A percentile compares a stretch with the other conserved stretches of the same genome.
Conservation (phyloP, 2,113 vertebrate genomes). For the Lampris incognitus region DNA sequence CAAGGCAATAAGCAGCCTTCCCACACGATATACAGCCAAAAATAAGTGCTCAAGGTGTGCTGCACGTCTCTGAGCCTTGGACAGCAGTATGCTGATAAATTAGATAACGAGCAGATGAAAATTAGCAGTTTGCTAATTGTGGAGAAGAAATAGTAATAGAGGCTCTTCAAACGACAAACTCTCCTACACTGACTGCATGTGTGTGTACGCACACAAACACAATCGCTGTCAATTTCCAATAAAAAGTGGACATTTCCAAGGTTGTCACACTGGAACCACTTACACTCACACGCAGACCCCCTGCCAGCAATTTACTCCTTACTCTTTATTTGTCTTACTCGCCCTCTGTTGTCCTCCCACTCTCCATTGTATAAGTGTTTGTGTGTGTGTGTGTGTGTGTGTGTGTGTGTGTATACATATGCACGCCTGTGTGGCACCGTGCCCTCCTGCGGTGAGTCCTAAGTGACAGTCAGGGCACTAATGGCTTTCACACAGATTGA, state of each 20-base stretch:
- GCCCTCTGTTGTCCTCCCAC: not conserved
- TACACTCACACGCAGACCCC: not conserved
- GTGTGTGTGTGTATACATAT: not conserved
- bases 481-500: slow-evolving; percentile 76
- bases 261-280: slow-evolving; percentile 23
- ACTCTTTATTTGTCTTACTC: slow-evolving; percentile 18
- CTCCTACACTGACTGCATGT: too few species aligned
- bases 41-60: slow-evolving; percentile 31
- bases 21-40: slow-evolving; percentile 60
- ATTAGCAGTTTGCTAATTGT: too few species aligned
- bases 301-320: not conserved
- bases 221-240: not conserved
- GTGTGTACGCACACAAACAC: not conserved
- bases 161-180: too few species aligned
- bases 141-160: too few species aligned
- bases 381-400: not conserved
- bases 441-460: slow-evolving; percentile 50
- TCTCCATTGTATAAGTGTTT: slow-evolving; percentile 27
- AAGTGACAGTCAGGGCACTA: slow-evolving; percentile 76
- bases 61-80: slow-evolving; percentile 11
- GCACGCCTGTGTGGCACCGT: slow-evolving; percentile 24
- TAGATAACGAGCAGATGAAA: not conserved
- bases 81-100: slow-evolving; percentile 15
- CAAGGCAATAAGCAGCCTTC: slow-evolving; percentile 69
- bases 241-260: not conserved